A percentile compares a stretch with the other conserved stretches of the same genome.
These are phyloP conservation scores for Eospalax fontanierii DNA, from an alignment of 2,797 vertebrate genomes.

Conservation along the genomic window DNA sequence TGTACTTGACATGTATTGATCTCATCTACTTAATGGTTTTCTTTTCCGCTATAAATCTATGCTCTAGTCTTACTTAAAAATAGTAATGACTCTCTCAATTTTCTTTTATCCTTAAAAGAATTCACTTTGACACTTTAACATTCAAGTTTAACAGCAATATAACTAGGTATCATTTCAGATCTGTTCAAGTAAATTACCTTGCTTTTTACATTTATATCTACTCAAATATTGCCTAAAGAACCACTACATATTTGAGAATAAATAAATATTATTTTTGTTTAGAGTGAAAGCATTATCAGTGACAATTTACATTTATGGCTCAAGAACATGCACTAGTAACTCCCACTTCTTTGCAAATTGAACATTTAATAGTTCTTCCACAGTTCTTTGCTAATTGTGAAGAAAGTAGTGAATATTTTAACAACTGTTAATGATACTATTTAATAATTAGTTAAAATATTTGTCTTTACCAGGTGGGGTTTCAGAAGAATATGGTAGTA, in stretches of 20 bases:
- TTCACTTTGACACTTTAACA: slow-evolving; percentile 67
- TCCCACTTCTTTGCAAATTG: not conserved
- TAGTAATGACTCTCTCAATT: slow-evolving; percentile 71
- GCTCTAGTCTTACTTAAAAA: slow-evolving; percentile 70
- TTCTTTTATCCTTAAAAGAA: slow-evolving; percentile 73
- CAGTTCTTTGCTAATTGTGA: not conserved
- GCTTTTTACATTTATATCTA: not conserved
- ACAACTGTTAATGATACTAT: not conserved
- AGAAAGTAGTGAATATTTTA: not conserved
- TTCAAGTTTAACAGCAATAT: slow-evolving; percentile 18
- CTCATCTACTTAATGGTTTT: slow-evolving; percentile 79
- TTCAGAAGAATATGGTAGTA: not conserved
- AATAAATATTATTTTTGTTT: not conserved
- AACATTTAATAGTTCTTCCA: not conserved
- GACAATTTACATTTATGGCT: not conserved
- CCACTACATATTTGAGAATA: not conserved
- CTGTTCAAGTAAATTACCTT: slow-evolving; percentile 6
- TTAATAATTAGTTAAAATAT: not conserved
- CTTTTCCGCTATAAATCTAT: slow-evolving; percentile 63
- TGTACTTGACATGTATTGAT: slow-evolving; percentile 77
- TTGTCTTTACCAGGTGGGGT: not conserved
- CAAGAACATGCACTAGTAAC: fast-evolving
- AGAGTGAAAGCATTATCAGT: not conserved
- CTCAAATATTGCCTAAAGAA: slow-evolving; percentile 25
- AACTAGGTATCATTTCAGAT: slow-evolving; percentile 60